Evolutionary conservation across 1,140 invertebrate genomes (phyloP).

Genomic region (Pseudomyrmex flavicornis): DNA sequence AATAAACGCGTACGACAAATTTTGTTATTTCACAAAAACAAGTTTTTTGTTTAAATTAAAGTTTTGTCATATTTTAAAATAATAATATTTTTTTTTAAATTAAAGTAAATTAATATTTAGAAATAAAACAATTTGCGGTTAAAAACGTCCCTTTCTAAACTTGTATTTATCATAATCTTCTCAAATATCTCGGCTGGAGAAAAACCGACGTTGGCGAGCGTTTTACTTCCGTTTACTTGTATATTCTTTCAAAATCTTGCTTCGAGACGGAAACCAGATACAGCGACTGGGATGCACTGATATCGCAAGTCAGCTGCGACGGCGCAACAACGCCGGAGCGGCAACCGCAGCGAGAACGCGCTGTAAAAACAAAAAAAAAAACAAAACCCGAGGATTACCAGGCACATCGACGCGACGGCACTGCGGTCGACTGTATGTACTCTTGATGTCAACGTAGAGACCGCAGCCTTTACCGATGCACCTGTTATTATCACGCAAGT

Average conservation of each 20-base stretch:
- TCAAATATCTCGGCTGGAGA: not conserved
- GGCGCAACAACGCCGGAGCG: constrained; percentile 8
- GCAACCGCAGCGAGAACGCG: constrained; percentile 9
- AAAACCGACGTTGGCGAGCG: not conserved
- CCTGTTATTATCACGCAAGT: constrained; percentile 2
- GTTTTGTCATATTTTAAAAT: too few species aligned
- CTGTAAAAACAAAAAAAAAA: not conserved
- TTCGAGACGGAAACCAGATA: constrained; percentile 18
- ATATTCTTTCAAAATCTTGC: constrained; percentile 8
- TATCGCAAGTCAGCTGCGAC: not conserved
- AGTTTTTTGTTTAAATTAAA: too few species aligned
- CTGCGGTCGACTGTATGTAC: not conserved
- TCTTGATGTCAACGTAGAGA: constrained; percentile 17
- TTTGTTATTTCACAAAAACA: too few species aligned
- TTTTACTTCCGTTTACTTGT: not conserved
- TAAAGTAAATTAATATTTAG: too few species aligned
- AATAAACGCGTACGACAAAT: too few species aligned
- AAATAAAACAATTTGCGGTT: too few species aligned
- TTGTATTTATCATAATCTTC: not conserved
- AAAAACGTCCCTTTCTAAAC: too few species aligned
- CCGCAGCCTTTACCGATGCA: not conserved
- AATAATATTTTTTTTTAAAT: too few species aligned
- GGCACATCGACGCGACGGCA: not conserved
- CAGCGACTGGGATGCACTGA: constrained; percentile 1
- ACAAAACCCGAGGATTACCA: not conserved